A percentile compares a stretch with the other conserved stretches of the same genome.
Conservation (phyloP, 2,797 vertebrate genomes). For the Enteromius treurensis region DNA sequence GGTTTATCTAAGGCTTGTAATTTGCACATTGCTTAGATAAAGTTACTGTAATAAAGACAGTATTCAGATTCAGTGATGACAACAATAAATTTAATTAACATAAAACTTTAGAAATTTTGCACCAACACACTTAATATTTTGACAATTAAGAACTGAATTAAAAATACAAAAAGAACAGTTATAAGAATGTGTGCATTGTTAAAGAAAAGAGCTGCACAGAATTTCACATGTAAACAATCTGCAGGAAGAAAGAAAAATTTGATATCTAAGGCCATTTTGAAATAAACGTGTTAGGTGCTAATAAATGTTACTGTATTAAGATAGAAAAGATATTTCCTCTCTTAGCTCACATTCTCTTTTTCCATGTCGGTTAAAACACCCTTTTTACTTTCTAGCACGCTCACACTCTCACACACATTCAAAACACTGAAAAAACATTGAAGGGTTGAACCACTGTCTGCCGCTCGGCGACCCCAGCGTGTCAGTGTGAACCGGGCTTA, state of each 20-base stretch:
- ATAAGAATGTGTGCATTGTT: constrained; percentile 43
- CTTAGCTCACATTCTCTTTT: constrained; percentile 9
- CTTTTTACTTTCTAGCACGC: not conserved
- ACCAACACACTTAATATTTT: constrained; percentile 38
- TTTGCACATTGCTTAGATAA: constrained; percentile 1
- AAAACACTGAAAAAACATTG: not conserved
- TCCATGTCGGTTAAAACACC: constrained; percentile 6
- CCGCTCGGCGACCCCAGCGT: not conserved
- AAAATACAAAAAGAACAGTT: constrained; percentile 51
- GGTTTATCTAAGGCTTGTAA: not conserved
- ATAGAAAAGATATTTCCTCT: constrained; percentile 25
- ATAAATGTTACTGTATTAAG: constrained; percentile 32
- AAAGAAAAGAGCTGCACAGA: constrained; percentile 74
- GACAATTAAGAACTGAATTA: constrained; percentile 52
- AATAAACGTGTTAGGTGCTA: constrained; percentile 26
- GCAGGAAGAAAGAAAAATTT: constrained; percentile 35
- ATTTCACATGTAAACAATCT: constrained; percentile 52
- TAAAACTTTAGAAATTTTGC: constrained; percentile 30
- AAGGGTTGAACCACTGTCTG: not conserved
- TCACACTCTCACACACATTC: not conserved
- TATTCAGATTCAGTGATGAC: constrained; percentile 5
- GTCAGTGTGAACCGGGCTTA: not conserved
- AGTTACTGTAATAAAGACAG: constrained; percentile 29
- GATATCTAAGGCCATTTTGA: constrained; percentile 50
- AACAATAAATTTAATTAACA: constrained; percentile 46